Evolutionary conservation across 2,797 vertebrate genomes (phyloP).

Genomic region (Syndactyla subalaris): DNA sequence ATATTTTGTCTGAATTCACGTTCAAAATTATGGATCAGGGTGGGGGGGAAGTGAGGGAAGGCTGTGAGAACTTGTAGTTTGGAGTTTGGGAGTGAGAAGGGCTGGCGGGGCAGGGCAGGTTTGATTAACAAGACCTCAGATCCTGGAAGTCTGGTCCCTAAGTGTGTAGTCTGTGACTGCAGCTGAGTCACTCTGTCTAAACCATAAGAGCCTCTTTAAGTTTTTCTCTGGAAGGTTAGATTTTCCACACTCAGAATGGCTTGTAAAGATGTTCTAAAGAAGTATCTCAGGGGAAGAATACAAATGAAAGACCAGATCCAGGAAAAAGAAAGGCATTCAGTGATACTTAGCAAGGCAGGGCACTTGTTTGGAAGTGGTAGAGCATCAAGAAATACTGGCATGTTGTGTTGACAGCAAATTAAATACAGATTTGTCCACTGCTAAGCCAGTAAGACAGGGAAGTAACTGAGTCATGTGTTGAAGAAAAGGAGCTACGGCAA

Average conservation of each 20-base stretch:
- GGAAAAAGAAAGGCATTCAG: background rate
- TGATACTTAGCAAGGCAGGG: background rate
- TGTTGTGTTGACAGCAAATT: background rate
- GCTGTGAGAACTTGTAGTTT: background rate
- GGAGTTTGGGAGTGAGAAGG: background rate
- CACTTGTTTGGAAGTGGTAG: background rate
- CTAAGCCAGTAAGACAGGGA: background rate
- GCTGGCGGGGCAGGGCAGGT: fast-evolving
- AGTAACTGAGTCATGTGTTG: background rate
- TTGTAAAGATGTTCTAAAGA: background rate
- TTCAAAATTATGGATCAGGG: background rate
- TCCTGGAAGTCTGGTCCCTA: background rate
- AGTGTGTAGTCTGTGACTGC: fast-evolving
- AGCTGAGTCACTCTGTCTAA: background rate
- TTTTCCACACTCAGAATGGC: background rate
- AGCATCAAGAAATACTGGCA: background rate
- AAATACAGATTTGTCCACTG: background rate
- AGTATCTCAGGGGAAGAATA: fast-evolving
- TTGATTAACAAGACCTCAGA: background rate
- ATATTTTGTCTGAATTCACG: background rate
- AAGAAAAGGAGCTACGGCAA: background rate
- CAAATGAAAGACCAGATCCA: background rate
- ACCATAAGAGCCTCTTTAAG: background rate
- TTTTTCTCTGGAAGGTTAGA: background rate
- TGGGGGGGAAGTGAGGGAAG: fast-evolving